Base-by-base conservation (phyloP, 2,888 invertebrate species). In the Drosophila mulleri region DNA sequence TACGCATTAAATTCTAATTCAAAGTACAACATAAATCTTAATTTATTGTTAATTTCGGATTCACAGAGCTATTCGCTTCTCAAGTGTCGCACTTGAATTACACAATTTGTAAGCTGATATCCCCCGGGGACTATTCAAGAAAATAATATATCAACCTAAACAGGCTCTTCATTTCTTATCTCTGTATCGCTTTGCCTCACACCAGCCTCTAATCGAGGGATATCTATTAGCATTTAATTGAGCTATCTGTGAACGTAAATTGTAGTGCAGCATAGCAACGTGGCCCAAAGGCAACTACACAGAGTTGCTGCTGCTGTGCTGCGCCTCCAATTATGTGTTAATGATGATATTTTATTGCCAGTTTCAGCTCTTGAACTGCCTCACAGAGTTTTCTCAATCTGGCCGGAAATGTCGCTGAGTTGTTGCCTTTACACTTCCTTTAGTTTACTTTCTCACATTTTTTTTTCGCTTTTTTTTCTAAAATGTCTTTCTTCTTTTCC, bases 361-460 rank as follows among this genome's bases (percentile, higher is more conserved):
- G 39, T 47, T 60, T 60, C 32, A 18, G 44, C 47, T 60, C 57
- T 72, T 44, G 57, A 65, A 54, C 45, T 75, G 64, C 29, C 53
- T 39, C n/a, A 2, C n/a, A 41, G 41, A 35, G 63, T 77, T 82
- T 75, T 78, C 66, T 68, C 52, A 67, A 61, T 53, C 39, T 45
- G 50, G 68, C 69, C 89, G 83, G 83, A 83, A 86, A 77, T 83
- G 71, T 87, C 65, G 54, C 72, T 7, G 7, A 68, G 44, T 53
- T 61, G 70, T 29, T 47, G 45, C 58, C 37, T 53, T n/a, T 45
- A 45, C 45, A 42, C 45, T 47, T 32, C 32, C 45, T 44, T 44
- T 42, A 26, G 48, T 44, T 54, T 39, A 41, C 47, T 78, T 78
- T 78, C 42, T 44, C 78, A 56, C 18, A 29, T 11, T 58, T 74